Percentiles rank a stretch among this genome's conserved stretches.
These are phyloP conservation scores for Liopterus haemorrhoidalis DNA, from an alignment of 2,888 invertebrate genomes.

Conservation along the genomic window DNA sequence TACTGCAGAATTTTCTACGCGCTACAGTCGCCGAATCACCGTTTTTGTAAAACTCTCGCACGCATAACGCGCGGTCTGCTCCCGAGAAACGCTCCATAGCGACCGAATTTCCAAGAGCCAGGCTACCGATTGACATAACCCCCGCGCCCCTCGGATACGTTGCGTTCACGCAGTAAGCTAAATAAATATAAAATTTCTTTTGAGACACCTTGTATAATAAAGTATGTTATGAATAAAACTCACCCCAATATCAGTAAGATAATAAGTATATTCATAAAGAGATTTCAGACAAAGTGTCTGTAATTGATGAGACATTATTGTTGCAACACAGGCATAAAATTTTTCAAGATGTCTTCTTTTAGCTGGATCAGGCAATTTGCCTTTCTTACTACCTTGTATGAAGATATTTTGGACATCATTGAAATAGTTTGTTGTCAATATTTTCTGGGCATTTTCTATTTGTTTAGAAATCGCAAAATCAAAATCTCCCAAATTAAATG, in stretches of 20 bases:
- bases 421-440: slow-evolving; percentile 61
- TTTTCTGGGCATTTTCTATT: slow-evolving; percentile 61
- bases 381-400: slow-evolving; percentile 60
- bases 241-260: slow-evolving; percentile 72
- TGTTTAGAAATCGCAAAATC: slow-evolving; percentile 51
- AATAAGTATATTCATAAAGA: slow-evolving; percentile 68
- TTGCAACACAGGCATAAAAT: slow-evolving; percentile 80
- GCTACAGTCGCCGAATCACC: too few relatives aligned
- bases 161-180: slow-evolving; percentile 11
- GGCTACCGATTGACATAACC: too few relatives aligned
- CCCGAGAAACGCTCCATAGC: too few relatives aligned
- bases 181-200: slow-evolving; percentile 8
- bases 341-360: slow-evolving; percentile 61
- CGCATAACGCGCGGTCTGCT: too few relatives aligned
- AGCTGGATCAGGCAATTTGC: slow-evolving; percentile 60
- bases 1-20: too few relatives aligned
- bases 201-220: too few relatives aligned
- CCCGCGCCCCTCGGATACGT: too few relatives aligned
- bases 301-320: slow-evolving; percentile 82
- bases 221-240: too few relatives aligned
- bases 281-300: slow-evolving; percentile 77
- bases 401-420: slow-evolving; percentile 59
- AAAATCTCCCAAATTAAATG: slow-evolving; percentile 65
- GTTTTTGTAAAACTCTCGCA: too few relatives aligned
- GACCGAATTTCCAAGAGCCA: too few relatives aligned